Percentiles rank a stretch among this genome's conserved stretches.
These are phyloP conservation scores for Amblyjoppa proteus DNA, from an alignment of 2,888 invertebrate genomes.

Conservation along the genomic window DNA sequence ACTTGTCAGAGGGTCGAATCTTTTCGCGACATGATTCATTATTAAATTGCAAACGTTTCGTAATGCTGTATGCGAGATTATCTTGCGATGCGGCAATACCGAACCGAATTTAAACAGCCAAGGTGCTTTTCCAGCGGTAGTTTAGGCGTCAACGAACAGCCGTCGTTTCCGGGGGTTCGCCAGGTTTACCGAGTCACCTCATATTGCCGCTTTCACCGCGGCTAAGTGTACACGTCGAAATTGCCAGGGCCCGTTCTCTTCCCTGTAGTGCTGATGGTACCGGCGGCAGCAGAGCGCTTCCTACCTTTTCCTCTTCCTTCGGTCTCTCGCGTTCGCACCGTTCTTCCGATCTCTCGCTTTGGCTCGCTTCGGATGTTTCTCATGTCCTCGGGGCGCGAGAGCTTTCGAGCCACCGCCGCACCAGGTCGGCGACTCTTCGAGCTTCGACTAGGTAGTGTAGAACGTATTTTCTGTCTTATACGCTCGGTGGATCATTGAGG, in stretches of 20 bases:
- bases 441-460: background rate
- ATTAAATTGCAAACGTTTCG: conserved; percentile 24
- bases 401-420: conserved; percentile 40
- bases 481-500: conserved; percentile 25
- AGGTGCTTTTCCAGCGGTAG: conserved; percentile 14
- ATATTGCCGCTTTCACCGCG: conserved; percentile 63
- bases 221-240: conserved; percentile 67
- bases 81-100: background rate
- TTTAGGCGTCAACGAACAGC: conserved; percentile 43
- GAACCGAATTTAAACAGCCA: conserved; percentile 25
- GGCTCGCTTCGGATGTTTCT: conserved; percentile 56
- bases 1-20: background rate
- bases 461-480: conserved; percentile 20
- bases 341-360: conserved; percentile 29
- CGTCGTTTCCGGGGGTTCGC: conserved; percentile 25
- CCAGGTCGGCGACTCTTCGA: conserved; percentile 47
- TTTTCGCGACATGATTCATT: background rate
- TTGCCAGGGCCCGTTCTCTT: conserved; percentile 58
- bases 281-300: conserved; percentile 46
- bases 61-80: background rate
- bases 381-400: conserved; percentile 62
- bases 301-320: conserved; percentile 54
- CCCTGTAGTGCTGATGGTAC: conserved; percentile 43
- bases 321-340: conserved; percentile 45
- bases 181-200: conserved; percentile 67